Percentiles rank a stretch among this genome's conserved stretches.
These are phyloP conservation scores for Drosophila burlai DNA, from an alignment of 1,140 invertebrate genomes.

Conservation along the genomic window DNA sequence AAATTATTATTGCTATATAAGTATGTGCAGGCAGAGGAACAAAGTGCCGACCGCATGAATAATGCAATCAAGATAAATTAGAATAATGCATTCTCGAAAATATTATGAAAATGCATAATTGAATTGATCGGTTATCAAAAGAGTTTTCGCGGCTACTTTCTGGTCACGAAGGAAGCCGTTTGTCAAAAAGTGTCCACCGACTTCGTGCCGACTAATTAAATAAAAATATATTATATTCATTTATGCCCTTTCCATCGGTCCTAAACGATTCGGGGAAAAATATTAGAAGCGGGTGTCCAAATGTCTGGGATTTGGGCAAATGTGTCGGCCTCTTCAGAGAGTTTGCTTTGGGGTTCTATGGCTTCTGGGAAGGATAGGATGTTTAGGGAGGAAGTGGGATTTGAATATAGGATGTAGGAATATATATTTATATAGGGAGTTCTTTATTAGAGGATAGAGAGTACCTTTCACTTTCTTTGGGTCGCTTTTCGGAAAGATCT, in stretches of 20 bases:
- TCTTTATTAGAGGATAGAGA: not conserved
- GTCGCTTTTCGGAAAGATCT: not conserved
- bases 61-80: conserved; percentile 40
- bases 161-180: conserved; percentile 72
- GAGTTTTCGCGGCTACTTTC: conserved; percentile 48
- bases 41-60: conserved; percentile 72
- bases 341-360: not conserved
- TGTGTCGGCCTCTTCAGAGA: conserved; percentile 26
- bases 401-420: not conserved
- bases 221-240: conserved; percentile 57
- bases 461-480: not conserved
- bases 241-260: not conserved
- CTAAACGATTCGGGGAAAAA: conserved; percentile 42
- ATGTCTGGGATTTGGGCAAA: conserved; percentile 34
- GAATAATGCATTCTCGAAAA: conserved; percentile 43
- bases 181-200: conserved; percentile 66
- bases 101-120: conserved; percentile 34
- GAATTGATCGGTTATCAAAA: conserved; percentile 48
- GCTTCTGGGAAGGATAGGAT: not conserved
- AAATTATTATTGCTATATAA: conserved; percentile 59
- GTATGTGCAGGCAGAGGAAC: conserved; percentile 12
- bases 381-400: not conserved
- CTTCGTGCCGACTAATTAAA: conserved; percentile 73
- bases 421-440: not conserved
- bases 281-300: conserved; percentile 61